phyloP scores from a whole-genome alignment of 1,140 invertebrate species.

The Aleiodes sp. region DNA sequence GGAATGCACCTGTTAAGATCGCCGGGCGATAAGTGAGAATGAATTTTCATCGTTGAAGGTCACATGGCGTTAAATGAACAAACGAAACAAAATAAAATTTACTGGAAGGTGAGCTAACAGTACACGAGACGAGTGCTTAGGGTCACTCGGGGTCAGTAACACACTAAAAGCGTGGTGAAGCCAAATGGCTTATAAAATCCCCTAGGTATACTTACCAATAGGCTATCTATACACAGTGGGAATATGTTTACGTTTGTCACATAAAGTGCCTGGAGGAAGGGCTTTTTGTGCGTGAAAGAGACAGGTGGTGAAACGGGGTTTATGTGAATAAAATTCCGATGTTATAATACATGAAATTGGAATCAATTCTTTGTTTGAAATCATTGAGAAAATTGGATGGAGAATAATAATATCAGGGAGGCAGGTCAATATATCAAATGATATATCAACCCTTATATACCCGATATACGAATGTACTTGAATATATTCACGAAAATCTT shows the following conservation, averaged over 20 bases:
- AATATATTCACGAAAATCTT: no score
- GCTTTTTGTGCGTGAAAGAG: not conserved
- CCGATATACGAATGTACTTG: no score
- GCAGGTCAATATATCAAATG: no score
- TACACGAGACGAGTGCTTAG: slow-evolving; percentile 47
- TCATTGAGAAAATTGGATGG: no score
- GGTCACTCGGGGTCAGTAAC: slow-evolving; percentile 65
- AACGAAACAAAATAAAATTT: not conserved
- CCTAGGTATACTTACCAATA: not conserved
- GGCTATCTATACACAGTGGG: no score
- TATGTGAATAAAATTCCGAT: no score
- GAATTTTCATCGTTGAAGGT: slow-evolving; percentile 2
- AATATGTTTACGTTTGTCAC: no score
- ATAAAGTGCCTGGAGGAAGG: no score
- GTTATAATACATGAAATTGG: no score
- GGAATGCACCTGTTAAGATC: not conserved
- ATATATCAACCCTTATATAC: no score
- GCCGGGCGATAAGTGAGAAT: not conserved
- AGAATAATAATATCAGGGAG: no score
- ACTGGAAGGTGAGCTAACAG: not conserved
- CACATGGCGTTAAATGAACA: not conserved
- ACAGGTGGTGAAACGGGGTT: not conserved
- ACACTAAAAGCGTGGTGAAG: slow-evolving; percentile 52
- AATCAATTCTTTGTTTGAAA: no score
- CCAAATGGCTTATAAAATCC: not conserved